phyloP scores from a whole-genome alignment of 2,113 vertebrate species.

The Cebus imitator region DNA sequence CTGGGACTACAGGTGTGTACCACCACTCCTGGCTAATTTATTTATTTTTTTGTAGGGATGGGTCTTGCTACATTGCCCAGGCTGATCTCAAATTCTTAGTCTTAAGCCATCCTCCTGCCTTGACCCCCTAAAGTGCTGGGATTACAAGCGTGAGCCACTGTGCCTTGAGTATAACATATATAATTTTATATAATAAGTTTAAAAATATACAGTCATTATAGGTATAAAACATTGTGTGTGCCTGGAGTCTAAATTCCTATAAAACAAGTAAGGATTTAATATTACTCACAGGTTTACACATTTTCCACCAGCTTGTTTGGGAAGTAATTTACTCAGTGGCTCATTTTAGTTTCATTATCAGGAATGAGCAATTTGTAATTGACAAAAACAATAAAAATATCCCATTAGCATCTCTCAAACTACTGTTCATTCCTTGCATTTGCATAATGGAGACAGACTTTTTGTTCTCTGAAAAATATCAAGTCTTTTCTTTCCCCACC shows the following conservation, averaged over 20 bases:
- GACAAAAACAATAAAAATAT: not conserved
- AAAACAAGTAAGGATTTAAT: not conserved
- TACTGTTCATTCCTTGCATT: not conserved
- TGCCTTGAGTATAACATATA: not conserved
- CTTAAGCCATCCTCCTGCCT: no score
- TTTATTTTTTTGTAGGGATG: no score
- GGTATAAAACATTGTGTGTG: not conserved
- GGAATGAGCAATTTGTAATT: not conserved
- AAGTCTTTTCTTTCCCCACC: not conserved
- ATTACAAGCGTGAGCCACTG: no score
- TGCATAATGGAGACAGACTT: not conserved
- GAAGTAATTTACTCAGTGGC: not conserved
- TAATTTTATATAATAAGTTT: not conserved
- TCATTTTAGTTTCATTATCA: slow-evolving; percentile 5
- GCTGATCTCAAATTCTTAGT: no score
- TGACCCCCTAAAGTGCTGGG: no score
- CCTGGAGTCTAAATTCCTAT: not conserved
- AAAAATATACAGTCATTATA: not conserved
- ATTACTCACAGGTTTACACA: not conserved
- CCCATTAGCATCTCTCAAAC: not conserved
- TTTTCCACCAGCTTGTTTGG: not conserved
- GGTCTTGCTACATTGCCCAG: no score
- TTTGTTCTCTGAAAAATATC: not conserved
- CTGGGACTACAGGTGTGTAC: no score
- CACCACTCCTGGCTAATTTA: no score